Evolutionary conservation across 2,888 invertebrate genomes (phyloP), one percentile per base, ranked within the genome.

Genomic region (Pocota personata): DNA sequence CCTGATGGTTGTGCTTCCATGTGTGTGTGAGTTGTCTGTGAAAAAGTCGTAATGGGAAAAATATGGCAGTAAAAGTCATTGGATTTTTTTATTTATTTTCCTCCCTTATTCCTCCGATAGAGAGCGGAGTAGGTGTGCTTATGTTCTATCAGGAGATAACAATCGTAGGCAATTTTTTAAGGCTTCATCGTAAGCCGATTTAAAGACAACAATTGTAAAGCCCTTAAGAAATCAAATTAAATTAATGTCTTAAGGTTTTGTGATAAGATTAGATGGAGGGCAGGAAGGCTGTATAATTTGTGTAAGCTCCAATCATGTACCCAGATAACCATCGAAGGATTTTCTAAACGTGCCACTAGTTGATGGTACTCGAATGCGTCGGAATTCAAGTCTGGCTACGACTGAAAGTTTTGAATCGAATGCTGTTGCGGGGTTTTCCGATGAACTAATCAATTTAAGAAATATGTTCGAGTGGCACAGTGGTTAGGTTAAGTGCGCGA

Each of bases 151-250:
- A 48, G 32, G 32, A 64, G 75, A 64, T 66, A 66, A 57, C 30
- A 66, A 66, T 35, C 35, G 32, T 21, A 14, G 24, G 30, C 10
- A 30, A 14, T 46, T 57, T 66, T 16, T 57, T 52, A 62, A 27
- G 30, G 14, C 5, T 30, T 16, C 7, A 43, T 10, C 16, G 14
- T 46, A 40, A 55, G 55, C 43, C 4, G 55, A 66, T 19, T 46
- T 75, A 3, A 14, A 7, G 57, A 57, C 57, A 43, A 67, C 19
- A 16, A 73, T 48, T 75, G 16, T 3, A 55, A 30, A 55, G 19
- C 24, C 32, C 35, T 30, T 37, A 19, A n/a, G 37, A 32, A 58
- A 73, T 52, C 40, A 76, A 76, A 58, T 75, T 35, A 48, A 43
- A 12, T 8, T 40, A 24, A 19, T 19, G 16, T 10, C 32, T 8